These are phyloP conservation scores for Argynnis bischoffii DNA, from an alignment of 2,888 invertebrate genomes.

Conservation along the genomic window DNA sequence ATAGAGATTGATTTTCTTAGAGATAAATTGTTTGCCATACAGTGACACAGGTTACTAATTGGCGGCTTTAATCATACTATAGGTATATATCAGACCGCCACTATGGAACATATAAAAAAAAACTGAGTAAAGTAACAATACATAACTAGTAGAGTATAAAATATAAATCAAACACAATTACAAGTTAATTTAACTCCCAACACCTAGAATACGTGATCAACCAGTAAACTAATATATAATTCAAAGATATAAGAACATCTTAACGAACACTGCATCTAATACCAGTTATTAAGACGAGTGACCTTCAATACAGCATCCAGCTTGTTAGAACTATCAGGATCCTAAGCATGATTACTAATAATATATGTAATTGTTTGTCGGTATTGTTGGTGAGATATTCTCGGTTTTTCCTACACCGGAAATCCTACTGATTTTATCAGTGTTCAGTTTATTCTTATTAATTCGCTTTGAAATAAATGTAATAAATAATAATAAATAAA, in stretches of 20 bases:
- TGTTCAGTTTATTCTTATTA: constrained; percentile 16
- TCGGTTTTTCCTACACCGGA: constrained; percentile 38
- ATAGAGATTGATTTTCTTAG: no score
- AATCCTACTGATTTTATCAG: constrained; percentile 39
- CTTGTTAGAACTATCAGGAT: constrained; percentile 7
- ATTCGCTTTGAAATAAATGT: background rate
- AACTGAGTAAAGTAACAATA: no score
- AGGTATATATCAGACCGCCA: no score
- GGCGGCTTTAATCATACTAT: no score
- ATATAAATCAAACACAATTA: no score
- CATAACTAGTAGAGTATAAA: no score
- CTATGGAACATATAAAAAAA: background rate
- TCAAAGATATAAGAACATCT: background rate
- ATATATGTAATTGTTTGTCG: constrained; percentile 21
- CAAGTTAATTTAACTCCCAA: no score
- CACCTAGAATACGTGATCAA: no score
- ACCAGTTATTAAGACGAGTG: constrained; percentile 15
- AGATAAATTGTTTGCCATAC: no score
- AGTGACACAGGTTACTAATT: no score
- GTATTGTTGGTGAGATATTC: constrained; percentile 31
- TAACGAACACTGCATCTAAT: constrained; percentile 1
- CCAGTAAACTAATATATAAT: background rate
- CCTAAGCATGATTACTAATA: background rate
- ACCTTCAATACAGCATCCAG: constrained; percentile 23
- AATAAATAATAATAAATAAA: background rate